These are phyloP conservation scores for Netelia inedita DNA, from an alignment of 2,888 invertebrate genomes.

Conservation along the genomic window DNA sequence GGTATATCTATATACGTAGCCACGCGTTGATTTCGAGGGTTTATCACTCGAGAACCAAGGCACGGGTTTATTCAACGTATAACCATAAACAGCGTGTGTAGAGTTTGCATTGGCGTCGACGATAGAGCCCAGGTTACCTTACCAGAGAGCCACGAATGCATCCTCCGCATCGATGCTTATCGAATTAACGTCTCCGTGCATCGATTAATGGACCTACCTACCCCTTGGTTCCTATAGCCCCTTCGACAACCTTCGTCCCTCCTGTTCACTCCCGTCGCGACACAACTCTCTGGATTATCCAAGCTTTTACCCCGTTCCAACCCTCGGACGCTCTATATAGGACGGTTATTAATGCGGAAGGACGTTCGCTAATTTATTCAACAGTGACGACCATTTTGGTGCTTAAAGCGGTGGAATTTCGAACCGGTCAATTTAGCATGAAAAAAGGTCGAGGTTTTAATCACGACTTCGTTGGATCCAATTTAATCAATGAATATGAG, in stretches of 20 bases:
- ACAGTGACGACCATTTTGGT: no score
- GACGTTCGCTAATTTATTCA: no score
- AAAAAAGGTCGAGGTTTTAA: no score
- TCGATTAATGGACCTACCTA: constrained; percentile 61
- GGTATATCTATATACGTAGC: neutral
- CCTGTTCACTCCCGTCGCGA: constrained; percentile 1
- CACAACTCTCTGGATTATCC: constrained; percentile 15
- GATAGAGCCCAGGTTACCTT: constrained; percentile 46
- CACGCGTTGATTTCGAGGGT: neutral
- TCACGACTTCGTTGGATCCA: no score
- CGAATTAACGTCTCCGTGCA: constrained; percentile 64
- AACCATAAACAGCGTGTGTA: no score
- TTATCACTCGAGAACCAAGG: neutral
- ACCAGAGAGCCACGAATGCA: constrained; percentile 37
- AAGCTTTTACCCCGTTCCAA: neutral
- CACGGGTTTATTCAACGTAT: neutral
- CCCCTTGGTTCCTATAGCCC: constrained; percentile 18
- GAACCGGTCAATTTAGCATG: no score
- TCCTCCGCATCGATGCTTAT: constrained; percentile 63
- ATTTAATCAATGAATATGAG: no score
- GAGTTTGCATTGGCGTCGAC: constrained; percentile 12
- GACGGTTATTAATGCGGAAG: no score
- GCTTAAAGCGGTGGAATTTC: no score
- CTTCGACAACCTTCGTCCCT: constrained; percentile 24
- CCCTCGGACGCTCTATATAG: neutral